These are phyloP conservation scores for Drosophila kuntzei DNA, from an alignment of 2,888 invertebrate genomes.

Conservation along the genomic window DNA sequence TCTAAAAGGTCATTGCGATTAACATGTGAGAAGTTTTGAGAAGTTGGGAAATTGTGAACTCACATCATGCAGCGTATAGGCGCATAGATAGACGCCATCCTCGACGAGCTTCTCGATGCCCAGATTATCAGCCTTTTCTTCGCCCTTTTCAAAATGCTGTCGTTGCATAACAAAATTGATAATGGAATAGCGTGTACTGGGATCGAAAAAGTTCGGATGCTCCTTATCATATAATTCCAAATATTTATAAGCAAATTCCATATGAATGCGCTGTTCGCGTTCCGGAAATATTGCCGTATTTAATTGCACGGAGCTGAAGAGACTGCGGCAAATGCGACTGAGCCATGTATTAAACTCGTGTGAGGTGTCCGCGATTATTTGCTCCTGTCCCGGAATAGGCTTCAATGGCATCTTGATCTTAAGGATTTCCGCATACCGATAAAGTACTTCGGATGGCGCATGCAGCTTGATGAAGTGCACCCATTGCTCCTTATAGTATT, in stretches of 20 bases:
- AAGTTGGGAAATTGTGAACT: constrained; percentile 71
- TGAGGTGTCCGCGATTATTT: constrained; percentile 74
- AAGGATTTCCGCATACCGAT: constrained; percentile 91
- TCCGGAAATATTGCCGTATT: constrained; percentile 88
- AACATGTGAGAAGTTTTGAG: no score
- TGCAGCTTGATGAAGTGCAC: constrained; percentile 91
- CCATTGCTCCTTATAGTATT: constrained; percentile 88
- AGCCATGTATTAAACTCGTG: constrained; percentile 85
- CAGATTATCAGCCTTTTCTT: constrained; percentile 85
- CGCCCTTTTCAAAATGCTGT: constrained; percentile 88
- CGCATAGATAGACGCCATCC: constrained; percentile 89
- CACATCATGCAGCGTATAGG: constrained; percentile 92
- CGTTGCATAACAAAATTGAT: constrained; percentile 91
- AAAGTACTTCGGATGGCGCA: constrained; percentile 90
- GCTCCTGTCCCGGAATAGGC: constrained; percentile 85
- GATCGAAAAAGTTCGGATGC: constrained; percentile 89
- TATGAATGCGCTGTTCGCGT: constrained; percentile 88
- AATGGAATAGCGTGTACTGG: constrained; percentile 88
- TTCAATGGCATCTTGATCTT: constrained; percentile 92
- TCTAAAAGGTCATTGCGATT: constrained; percentile 21
- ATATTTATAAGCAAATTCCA: constrained; percentile 90
- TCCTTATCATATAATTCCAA: constrained; percentile 90
- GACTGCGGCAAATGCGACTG: constrained; percentile 85
- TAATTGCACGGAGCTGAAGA: constrained; percentile 87
- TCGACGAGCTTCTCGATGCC: constrained; percentile 90